Base-by-base conservation (phyloP, 2,888 invertebrate species). In the Thyatira batis region DNA sequence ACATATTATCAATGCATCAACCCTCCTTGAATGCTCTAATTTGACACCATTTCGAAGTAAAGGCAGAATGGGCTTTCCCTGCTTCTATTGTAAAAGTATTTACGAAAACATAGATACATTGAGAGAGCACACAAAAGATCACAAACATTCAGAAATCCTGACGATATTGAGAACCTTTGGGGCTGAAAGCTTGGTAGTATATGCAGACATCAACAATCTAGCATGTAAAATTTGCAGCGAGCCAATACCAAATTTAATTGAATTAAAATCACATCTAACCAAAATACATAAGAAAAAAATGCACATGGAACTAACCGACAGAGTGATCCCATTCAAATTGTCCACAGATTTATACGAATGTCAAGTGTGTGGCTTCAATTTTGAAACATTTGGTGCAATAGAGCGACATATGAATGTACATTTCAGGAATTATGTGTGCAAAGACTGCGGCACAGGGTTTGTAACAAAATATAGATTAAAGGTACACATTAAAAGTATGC, bases 371-470 rank as follows among this genome's bases (percentile, higher is more conserved):
- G 84, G 81, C 0, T 84, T 83, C 17, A 79, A 62, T 8, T 90
- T 86, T 33, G 89, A 89, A 54, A 89, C 89, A 0, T 90, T 89
- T 50, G 89, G 89, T 0, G 81, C 90, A 0, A 85, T 89, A 0
- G 90, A 90, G 27, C 52, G 87, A 0, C 90, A 91, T 55, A 91
- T 91, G 91, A 90, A 90, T 4, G 79, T 82, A 0, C 90, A 91
- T 57, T 91, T 78, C 54, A 80, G 87, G 23, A 89, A 89, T 17
- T 87, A 84, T 20, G 82, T 89, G 0, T 90, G 89, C 53, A 80
- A 80, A 11, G 84, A 84, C 3, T 90, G 89, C 20, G 90, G 89
- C 0, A 75, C 84, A 0, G 90, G 91, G 0, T 90, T 87, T 44
- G 80, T 87, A 0, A 90, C 89, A 0, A 84, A 82, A 58, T 85